Evolutionary conservation across 1,140 invertebrate genomes (phyloP), one percentile per base, ranked within the genome.

Genomic region (Armadillidium nasatum): DNA sequence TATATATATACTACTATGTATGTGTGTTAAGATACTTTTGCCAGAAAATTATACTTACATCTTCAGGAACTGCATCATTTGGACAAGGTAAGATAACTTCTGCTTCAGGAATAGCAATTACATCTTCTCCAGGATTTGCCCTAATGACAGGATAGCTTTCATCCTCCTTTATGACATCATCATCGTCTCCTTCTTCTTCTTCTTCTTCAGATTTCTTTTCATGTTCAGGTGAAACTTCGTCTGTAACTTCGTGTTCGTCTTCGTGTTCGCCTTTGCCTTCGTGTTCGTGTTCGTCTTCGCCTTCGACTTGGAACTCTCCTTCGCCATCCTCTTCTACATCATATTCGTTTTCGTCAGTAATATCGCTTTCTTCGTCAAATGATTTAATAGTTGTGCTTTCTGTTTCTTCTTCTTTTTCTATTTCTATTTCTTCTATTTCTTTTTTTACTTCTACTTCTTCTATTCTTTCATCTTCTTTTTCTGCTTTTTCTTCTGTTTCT

Each of bases 141-240:
- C 11, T 19, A 60, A 60, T 60, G 11, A 60, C 7, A 15, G 50
- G 50, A 60, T 60, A 7, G 19, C 19, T 19, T 60, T 60, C 7
- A 15, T 15, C 19, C 19, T 60, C 7, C 50, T 60, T 19, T 60
- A 7, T 7, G 11, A 60, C 50, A 15, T 60, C 50, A 15, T 19
- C 50, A 3, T 60, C 50, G 11, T 7, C 50, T 60, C 19, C 7
- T 2, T 60, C 50, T 60, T 50, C 46, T 50, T 50, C 7, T 2
- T 60, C 50, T 60, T 19, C 19, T 60, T 60, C 50, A 60, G 11
- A 60, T 60, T 60, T 60, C 50, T 60, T 7, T 60, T 60, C 50
- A 60, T 19, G 11, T 19, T 60, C 50, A 15, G 50, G 19, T 2
- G 50, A 1, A 60, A 4, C 11, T 13, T 15, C 50, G 50, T 60